Evolutionary conservation across 2,888 invertebrate genomes (phyloP).

Genomic region (Pachycephus smyrnensis): DNA sequence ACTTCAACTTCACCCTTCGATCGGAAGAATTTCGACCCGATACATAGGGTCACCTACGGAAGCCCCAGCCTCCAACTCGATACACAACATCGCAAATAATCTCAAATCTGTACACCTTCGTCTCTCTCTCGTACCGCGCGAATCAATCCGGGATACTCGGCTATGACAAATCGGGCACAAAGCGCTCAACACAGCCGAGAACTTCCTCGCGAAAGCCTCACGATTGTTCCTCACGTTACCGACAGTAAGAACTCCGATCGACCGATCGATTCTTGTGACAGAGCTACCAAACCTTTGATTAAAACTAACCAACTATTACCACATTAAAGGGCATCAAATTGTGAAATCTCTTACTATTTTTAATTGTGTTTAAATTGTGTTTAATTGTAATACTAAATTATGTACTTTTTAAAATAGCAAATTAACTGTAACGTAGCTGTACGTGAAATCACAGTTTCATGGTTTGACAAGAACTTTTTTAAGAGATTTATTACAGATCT

Average conservation of each 20-base stretch:
- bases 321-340: neutral
- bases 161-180: slow-evolving; percentile 48
- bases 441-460: neutral
- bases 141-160: slow-evolving; percentile 33
- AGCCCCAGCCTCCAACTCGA: slow-evolving; percentile 25
- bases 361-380: neutral
- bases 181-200: slow-evolving; percentile 36
- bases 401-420: neutral
- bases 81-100: slow-evolving; percentile 31
- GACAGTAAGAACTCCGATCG: slow-evolving; percentile 7
- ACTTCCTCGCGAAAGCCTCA: slow-evolving; percentile 33
- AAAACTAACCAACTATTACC: neutral
- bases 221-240: slow-evolving; percentile 15
- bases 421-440: neutral
- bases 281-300: neutral
- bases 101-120: slow-evolving; percentile 17
- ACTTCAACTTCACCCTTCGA: slow-evolving; percentile 17
- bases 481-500: neutral
- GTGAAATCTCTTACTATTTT: neutral
- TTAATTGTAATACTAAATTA: neutral
- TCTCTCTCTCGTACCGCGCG: slow-evolving; percentile 18
- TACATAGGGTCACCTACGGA: slow-evolving; percentile 8
- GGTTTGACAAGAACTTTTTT: neutral
- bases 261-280: neutral
- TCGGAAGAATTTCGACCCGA: slow-evolving; percentile 8